Base-by-base conservation (phyloP, 2,888 invertebrate genomes). In the Abrostola tripartita region DNA sequence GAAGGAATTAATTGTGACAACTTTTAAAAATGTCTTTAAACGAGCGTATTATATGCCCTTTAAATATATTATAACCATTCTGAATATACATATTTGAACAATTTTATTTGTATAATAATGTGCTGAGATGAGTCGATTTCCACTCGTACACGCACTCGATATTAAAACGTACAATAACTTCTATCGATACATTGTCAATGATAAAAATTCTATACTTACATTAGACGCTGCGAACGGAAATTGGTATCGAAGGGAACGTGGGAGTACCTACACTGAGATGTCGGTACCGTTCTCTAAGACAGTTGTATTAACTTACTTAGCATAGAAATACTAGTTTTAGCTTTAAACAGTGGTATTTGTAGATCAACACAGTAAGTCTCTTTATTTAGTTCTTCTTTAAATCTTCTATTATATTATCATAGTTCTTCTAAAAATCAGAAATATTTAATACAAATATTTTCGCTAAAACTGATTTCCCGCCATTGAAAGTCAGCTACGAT, bases 231-330 rank as follows among this genome's bases (percentile, higher is more conserved):
- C 60, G 36, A 61, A 62, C 65, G 70, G 60, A 74, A 73, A 76
- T 67, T 74, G 41, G n/a, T 61, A 53, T 53, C 49, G 53, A 37
- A 61, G 8, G 57, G 37, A 37, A 47, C 37, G 59, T 10, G 1
- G 8, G 14, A 52, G 8, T 5, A 37, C 24, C 11, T 35, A 37
- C 24, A n/a, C 14, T 55, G 11, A 44, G 24, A 8, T 11, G 11
- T 0, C 41, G 47, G 42, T 11, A 35, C 4, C 42, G 53, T 47
- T 37, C 5, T 8, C 24, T 12, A 51, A 6, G 52, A 54, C 11
- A 41, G 51, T 67, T 70, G 53, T 66, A 66, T 52, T 59, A 61
- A 58, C 24, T 51, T 57, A 35, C 52, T 73, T 68, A 62, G 51
- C 54, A 61, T 57, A 61, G 35, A 55, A 11, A 61, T 55, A 53